Conservation (phyloP, 2,113 vertebrate genomes). For the Prietella phreatophila region DNA sequence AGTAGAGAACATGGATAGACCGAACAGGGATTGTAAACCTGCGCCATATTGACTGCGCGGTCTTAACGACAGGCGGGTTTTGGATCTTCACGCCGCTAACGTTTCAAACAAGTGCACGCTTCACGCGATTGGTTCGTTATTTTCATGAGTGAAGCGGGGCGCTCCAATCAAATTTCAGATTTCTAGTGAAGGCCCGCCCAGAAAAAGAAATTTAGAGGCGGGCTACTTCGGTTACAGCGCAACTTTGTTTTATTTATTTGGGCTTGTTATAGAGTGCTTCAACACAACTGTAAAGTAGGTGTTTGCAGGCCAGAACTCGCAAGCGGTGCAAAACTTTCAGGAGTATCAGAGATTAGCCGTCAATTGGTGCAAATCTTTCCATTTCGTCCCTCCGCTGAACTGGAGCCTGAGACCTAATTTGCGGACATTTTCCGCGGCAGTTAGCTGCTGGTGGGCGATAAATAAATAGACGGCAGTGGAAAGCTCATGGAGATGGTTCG, state of each 20-base stretch:
- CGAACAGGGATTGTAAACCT: neutral
- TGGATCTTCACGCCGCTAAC: neutral
- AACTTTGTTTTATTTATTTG: constrained; percentile 20
- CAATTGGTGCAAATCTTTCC: neutral
- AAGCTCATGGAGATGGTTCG: neutral
- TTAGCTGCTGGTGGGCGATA: neutral
- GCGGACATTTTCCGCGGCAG: constrained; percentile 31
- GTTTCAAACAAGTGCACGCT: constrained; percentile 21
- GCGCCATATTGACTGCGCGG: neutral
- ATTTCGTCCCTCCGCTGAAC: neutral
- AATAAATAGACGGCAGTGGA: neutral
- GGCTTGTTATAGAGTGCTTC: too few species aligned
- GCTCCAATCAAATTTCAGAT: constrained; percentile 27
- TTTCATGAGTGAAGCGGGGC: neutral
- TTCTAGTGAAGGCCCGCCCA: constrained; percentile 30
- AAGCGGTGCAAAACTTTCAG: neutral
- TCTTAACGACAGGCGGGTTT: neutral
- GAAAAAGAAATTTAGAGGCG: constrained; percentile 47
- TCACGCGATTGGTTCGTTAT: constrained; percentile 25
- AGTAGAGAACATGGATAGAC: too few species aligned
- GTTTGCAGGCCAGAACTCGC: neutral
- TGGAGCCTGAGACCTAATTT: neutral
- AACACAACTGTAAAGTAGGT: neutral
- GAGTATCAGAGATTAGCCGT: too few species aligned
- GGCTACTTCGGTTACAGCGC: constrained; percentile 32